A percentile compares a stretch with the other conserved stretches of the same genome.
Conservation (phyloP, 2,797 vertebrate species). For the Myotis vivesi region DNA sequence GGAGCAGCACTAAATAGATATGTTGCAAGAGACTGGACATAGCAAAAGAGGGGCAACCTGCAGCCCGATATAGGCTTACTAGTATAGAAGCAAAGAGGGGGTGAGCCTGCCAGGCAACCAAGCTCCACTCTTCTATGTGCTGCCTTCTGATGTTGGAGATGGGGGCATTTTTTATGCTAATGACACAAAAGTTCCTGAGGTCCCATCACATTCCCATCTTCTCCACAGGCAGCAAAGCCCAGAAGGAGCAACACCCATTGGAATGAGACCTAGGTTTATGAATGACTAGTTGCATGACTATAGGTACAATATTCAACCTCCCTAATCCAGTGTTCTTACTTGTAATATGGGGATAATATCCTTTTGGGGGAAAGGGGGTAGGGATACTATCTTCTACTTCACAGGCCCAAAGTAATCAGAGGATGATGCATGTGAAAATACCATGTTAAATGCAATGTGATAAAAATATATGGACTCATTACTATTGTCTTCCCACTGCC, state of each 20-base stretch:
- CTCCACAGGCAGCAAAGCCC: neutral
- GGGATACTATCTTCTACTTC: neutral
- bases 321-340: neutral
- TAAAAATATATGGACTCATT: neutral
- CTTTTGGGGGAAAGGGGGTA: too few relatives aligned
- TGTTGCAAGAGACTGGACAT: neutral
- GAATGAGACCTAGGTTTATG: neutral
- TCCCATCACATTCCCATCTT: neutral
- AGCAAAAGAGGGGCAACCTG: neutral
- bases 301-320: neutral
- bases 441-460: neutral
- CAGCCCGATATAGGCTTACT: neutral
- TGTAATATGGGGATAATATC: neutral
- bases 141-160: neutral
- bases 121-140: neutral
- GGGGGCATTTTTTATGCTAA: neutral
- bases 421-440: neutral
- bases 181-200: neutral
- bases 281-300: neutral
- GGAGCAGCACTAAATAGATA: neutral
- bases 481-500: neutral
- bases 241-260: neutral
- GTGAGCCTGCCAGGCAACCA: neutral
- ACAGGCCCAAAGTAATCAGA: neutral
- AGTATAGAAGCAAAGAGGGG: neutral